Conservation (phyloP, 2,113 vertebrate species). For the Zootoca vivipara region DNA sequence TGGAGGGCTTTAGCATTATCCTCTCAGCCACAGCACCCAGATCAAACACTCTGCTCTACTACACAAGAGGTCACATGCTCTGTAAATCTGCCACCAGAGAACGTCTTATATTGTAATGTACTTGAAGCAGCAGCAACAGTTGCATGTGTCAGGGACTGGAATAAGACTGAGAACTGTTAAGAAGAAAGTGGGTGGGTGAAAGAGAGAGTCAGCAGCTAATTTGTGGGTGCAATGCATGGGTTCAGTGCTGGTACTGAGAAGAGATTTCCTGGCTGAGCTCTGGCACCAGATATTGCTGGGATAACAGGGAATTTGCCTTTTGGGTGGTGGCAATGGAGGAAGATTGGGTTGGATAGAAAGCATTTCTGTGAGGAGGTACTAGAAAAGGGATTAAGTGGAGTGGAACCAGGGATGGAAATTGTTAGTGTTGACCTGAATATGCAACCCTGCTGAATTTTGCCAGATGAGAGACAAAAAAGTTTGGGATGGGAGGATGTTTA, state of each 20-base stretch:
- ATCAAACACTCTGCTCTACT: conserved; percentile 33
- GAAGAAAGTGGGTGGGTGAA: too few species aligned
- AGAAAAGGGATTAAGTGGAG: background rate
- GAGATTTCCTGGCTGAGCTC: background rate
- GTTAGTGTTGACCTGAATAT: background rate
- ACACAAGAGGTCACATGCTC: conserved; percentile 28
- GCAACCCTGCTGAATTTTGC: background rate
- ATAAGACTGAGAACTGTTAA: background rate
- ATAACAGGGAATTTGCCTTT: background rate
- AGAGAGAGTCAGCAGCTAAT: background rate
- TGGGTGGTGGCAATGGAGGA: background rate
- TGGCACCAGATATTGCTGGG: background rate
- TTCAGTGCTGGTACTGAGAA: background rate
- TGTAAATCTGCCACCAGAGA: conserved; percentile 13
- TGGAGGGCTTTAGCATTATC: conserved; percentile 35
- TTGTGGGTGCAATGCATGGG: background rate
- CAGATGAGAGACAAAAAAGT: too few species aligned
- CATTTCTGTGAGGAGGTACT: background rate
- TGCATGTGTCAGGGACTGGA: background rate
- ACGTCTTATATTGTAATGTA: background rate
- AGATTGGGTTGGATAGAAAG: too few species aligned
- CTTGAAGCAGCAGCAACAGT: background rate
- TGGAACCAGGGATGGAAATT: background rate
- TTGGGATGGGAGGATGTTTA: background rate
- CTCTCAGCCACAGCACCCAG: conserved; percentile 11